Conservation (phyloP, 2,113 vertebrate genomes). For the Phalacrocorax aristotelis region DNA sequence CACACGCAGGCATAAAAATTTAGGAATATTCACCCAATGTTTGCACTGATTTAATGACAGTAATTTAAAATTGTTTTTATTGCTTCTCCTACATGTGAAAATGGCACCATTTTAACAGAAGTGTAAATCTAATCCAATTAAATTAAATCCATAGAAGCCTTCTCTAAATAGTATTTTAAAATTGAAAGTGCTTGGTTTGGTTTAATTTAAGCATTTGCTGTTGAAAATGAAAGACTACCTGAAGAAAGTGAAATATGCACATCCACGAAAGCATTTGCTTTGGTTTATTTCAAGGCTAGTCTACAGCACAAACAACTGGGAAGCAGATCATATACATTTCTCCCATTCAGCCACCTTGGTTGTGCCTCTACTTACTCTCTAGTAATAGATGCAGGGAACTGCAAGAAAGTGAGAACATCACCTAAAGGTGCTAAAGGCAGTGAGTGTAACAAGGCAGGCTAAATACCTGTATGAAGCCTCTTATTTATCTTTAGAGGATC, state of each 20-base stretch:
- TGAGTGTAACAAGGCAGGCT: not conserved
- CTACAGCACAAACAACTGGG: not conserved
- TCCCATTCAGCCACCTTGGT: not conserved
- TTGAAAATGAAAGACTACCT: not conserved
- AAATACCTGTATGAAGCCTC: not conserved
- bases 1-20: not conserved
- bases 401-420: not conserved
- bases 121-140: not conserved
- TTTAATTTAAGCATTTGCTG: not conserved
- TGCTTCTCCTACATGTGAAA: not conserved
- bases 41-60: not conserved
- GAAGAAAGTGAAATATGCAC: not conserved
- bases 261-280: not conserved
- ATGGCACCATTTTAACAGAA: not conserved
- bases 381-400: not conserved
- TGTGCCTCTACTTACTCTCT: not conserved
- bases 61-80: not conserved
- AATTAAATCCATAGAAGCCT: not conserved
- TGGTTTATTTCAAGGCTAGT: not conserved
- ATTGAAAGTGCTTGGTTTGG: not conserved
- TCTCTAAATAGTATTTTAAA: not conserved
- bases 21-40: not conserved
- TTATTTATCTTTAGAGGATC: not conserved
- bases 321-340: not conserved
- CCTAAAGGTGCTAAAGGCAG: not conserved